These are phyloP conservation scores for Pantelozetes paolii DNA, from an alignment of 2,888 invertebrate species.

Conservation along the genomic window DNA sequence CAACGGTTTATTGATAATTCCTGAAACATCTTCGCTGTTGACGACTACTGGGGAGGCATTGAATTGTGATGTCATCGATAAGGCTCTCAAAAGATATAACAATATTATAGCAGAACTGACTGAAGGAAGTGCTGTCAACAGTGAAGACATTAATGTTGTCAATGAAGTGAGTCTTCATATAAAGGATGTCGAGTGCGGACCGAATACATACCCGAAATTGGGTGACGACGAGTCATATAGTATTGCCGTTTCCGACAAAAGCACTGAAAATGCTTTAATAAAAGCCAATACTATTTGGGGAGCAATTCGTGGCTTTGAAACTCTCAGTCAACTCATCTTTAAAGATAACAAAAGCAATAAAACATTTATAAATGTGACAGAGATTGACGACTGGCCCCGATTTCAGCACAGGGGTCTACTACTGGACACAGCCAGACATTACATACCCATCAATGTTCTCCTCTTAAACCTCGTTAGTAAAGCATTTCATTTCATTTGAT, in stretches of 20 bases:
- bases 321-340: conserved; percentile 72
- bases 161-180: conserved; percentile 42
- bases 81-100: conserved; percentile 49
- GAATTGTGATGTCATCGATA: conserved; percentile 50
- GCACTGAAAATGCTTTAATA: conserved; percentile 40
- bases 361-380: conserved; percentile 60
- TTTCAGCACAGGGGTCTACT: conserved; percentile 77
- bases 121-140: conserved; percentile 8
- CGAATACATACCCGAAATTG: conserved; percentile 44
- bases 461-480: conserved; percentile 55
- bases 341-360: conserved; percentile 39
- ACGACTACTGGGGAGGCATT: neutral
- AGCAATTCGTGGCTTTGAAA: conserved; percentile 61
- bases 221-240: conserved; percentile 47
- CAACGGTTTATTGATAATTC: conserved; percentile 42
- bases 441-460: conserved; percentile 64
- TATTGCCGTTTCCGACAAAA: conserved; percentile 40
- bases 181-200: conserved; percentile 43
- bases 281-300: conserved; percentile 47
- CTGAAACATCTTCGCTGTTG: neutral
- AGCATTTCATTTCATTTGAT: neutral
- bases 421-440: conserved; percentile 83
- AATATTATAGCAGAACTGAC: conserved; percentile 35
- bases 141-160: neutral
- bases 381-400: conserved; percentile 67